phyloP scores from a whole-genome alignment of 2,888 invertebrate genomes.

The Cetonia aurata region DNA sequence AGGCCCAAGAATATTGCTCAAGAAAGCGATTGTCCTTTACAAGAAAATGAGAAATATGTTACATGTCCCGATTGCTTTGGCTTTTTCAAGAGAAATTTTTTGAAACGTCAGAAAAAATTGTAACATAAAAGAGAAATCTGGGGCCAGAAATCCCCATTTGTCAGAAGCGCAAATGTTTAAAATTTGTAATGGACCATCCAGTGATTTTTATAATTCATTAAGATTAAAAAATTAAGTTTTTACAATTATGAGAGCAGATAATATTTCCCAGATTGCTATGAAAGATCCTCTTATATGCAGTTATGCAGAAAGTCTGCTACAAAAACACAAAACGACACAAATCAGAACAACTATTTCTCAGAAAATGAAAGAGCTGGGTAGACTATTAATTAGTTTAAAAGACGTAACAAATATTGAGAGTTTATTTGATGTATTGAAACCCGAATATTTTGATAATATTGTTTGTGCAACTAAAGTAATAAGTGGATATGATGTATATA shows the following conservation, averaged over 20 bases:
- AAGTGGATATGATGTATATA: constrained; percentile 46
- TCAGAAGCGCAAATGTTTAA: constrained; percentile 15
- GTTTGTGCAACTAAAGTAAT: constrained; percentile 47
- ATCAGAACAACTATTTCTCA: constrained; percentile 50
- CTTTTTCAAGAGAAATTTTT: constrained; percentile 41
- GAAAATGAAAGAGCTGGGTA: constrained; percentile 51
- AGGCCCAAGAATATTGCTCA: constrained; percentile 26
- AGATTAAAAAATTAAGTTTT: too few relatives aligned
- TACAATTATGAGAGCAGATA: constrained; percentile 44
- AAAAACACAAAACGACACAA: constrained; percentile 47
- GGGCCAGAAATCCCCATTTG: neutral
- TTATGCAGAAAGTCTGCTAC: constrained; percentile 44
- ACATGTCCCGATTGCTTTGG: constrained; percentile 38
- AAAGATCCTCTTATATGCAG: constrained; percentile 44
- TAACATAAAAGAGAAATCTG: constrained; percentile 5
- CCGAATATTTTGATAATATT: constrained; percentile 45
- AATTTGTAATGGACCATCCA: constrained; percentile 40
- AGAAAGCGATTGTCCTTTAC: neutral
- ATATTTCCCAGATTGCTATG: constrained; percentile 46
- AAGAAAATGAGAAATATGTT: constrained; percentile 32
- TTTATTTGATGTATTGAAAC: constrained; percentile 40
- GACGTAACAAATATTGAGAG: constrained; percentile 36
- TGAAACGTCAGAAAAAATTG: constrained; percentile 36
- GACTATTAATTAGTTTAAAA: constrained; percentile 40
- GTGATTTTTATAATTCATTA: constrained; percentile 7